Evolutionary conservation across 2,113 vertebrate genomes (phyloP), one percentile per base, ranked within the genome.

Genomic region (Alces alces): DNA sequence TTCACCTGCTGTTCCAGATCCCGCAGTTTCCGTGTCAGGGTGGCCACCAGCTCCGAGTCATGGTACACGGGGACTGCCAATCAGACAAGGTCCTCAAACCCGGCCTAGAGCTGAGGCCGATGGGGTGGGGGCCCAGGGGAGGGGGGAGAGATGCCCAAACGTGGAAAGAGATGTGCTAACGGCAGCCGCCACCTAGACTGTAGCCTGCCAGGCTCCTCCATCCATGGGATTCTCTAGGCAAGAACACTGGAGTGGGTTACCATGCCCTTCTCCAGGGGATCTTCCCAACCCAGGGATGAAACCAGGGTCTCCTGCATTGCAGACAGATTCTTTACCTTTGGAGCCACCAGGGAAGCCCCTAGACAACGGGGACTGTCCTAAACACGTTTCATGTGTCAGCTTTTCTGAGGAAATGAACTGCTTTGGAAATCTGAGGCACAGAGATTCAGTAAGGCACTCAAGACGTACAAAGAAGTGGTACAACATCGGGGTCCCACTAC

Each of bases 1-100:
- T 95, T 98, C 97, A 99, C 85, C 80, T 96, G 99, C 61, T 82
- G 96, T 96, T 99, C 99, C 98, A 99, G 95, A 45, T 98, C 87
- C n/a, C 87, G 84, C 85, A 99, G 78, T 93, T 98, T 99, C 96
- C 98, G 98, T 90, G 97, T 97, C 99, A 99, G 98, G 60, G 98
- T 98, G 64, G 99, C 97, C 89, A 98, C 30, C 15, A 99, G 98
- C 78, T 99, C 99, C 4, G 64, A 64, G 95, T 99, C 98, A 8
- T 89, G 50, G 0, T 47, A 97, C 28, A 85, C 85, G 60, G 96
- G 19, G 0, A 83, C 99, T 99, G 91, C 95, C 54, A 93, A 96
- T 39, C 54, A 93, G 76, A 97, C 61, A 92, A 55, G 86, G 39
- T 57, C n/a, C 43, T 76, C 10, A 21, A 73, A 78, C 27, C 82